Base-by-base conservation (phyloP, 2,113 vertebrate genomes). In the Oryzias melastigma region DNA sequence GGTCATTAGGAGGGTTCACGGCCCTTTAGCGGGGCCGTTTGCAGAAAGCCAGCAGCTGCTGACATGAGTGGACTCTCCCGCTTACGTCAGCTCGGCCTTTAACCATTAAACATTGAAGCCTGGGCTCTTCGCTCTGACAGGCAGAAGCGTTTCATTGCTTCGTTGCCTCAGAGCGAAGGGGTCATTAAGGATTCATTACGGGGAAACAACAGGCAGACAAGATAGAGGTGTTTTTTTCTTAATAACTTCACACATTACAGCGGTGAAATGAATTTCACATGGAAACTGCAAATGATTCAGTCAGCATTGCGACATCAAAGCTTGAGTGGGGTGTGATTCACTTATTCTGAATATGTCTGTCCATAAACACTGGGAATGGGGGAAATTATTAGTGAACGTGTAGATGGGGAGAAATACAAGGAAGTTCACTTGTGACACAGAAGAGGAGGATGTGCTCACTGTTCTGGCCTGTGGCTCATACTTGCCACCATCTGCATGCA, bases 401-500 rank as follows among this genome's bases (percentile, higher is more conserved):
- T 5, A 27, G 25, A 27, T 27, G 25, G 4, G 25, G 6, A 27
- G 25, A 27, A 27, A 27, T 27, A 27, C 25, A 27, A 27, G 25
- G 25, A 27, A 27, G 25, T 27, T 27, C 25, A 27, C 25, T 27
- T 5, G 25, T 27, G 25, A 27, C 25, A 27, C 25, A 27, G 25
- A 6, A 27, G 3, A 5, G 6, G 10, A 22, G 46, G 18, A 48
- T 48, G 18, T 4, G 47, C 47, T 20, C 50, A 7, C 25, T 8
- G 16, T 67, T 57, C 45, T 59, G 48, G 73, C 68, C 58, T 41
- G 1, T 4, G 40, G 50, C 52, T 45, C 63, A 7, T 53, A 64
- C 35, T 43, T 47, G 68, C 62, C 25, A 62, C 87, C 87, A 88
- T 88, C 86, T 88, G 87, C 57, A 60, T 47, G 16, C 58, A 68